These are phyloP conservation scores for Poecilia picta DNA, from an alignment of 2,797 vertebrate genomes.

Conservation along the genomic window DNA sequence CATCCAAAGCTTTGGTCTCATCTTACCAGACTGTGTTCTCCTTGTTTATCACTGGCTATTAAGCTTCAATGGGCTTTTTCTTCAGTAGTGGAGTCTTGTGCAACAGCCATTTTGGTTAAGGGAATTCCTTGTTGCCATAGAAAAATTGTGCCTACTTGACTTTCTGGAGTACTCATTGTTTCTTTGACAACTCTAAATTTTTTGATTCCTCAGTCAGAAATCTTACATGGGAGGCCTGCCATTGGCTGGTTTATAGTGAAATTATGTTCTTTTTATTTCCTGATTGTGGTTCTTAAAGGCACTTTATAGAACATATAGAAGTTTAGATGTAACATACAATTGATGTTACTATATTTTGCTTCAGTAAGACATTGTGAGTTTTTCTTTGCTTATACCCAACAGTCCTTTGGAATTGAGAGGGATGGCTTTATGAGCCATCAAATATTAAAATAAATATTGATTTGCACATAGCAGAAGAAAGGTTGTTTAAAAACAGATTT, in stretches of 20 bases:
- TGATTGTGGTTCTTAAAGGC: background rate
- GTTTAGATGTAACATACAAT: background rate
- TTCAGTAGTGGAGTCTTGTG: background rate
- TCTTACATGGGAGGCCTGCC: background rate
- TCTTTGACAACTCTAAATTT: background rate
- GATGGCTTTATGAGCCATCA: background rate
- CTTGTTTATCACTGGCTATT: background rate
- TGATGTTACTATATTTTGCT: background rate
- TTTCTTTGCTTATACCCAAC: background rate
- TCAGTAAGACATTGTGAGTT: background rate
- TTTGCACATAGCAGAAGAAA: background rate
- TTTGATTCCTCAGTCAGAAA: background rate
- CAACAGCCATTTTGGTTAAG: background rate
- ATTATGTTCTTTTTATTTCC: background rate
- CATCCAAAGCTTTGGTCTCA: background rate
- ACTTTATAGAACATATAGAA: background rate
- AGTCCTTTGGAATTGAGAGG: background rate
- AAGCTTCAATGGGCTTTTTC: background rate
- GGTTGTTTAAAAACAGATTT: background rate
- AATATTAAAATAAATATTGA: background rate
- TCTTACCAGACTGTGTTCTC: background rate
- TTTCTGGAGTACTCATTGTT: background rate
- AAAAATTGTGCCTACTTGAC: background rate
- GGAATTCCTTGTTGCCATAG: background rate
- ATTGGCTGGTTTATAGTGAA: background rate